Percentiles rank a stretch among this genome's conserved stretches.
Conservation (phyloP, 2,888 invertebrate species). For the Euplagia quadripunctaria region DNA sequence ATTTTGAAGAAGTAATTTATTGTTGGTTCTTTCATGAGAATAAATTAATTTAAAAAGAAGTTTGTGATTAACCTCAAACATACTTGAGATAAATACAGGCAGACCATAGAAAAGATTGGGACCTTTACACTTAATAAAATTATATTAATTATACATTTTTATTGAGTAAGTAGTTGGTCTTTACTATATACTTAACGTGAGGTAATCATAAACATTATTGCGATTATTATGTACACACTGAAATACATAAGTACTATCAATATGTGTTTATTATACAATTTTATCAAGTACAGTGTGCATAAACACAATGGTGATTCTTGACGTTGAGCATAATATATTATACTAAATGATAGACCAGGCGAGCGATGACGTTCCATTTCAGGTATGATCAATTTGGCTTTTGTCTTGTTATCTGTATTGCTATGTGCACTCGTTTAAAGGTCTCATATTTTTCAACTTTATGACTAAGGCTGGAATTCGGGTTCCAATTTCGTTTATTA, state of each 20-base stretch:
- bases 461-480: too few relatives aligned
- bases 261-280: background rate
- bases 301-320: too few relatives aligned
- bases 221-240: background rate
- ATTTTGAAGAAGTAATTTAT: conserved; percentile 34
- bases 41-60: background rate
- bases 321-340: too few relatives aligned
- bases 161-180: background rate
- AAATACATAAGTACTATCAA: too few relatives aligned
- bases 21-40: conserved; percentile 21
- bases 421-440: too few relatives aligned
- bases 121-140: background rate
- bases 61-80: background rate
- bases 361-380: too few relatives aligned
- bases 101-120: background rate
- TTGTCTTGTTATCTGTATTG: too few relatives aligned
- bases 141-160: background rate
- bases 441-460: too few relatives aligned
- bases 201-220: background rate
- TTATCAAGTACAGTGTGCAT: background rate
- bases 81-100: background rate
- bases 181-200: background rate
- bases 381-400: too few relatives aligned
- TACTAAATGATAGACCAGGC: too few relatives aligned
- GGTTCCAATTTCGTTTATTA: too few relatives aligned